phyloP scores from a whole-genome alignment of 2,797 vertebrate species.

The Peromyscus nudipes region DNA sequence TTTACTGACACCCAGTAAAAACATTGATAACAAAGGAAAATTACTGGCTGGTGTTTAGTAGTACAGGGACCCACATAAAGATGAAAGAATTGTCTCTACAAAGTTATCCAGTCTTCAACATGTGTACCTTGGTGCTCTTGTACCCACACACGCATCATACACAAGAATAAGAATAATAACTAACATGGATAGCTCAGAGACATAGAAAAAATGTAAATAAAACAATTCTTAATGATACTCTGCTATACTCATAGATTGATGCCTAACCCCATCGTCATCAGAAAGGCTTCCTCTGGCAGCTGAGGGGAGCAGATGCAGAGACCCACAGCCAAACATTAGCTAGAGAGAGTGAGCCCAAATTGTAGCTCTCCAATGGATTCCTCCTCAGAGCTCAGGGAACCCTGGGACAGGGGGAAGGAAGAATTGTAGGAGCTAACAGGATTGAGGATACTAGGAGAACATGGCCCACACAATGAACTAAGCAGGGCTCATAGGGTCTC shows the following conservation, averaged over 20 bases:
- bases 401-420: neutral
- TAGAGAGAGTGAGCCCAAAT: neutral
- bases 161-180: neutral
- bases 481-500: neutral
- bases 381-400: neutral
- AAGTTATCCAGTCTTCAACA: neutral
- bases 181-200: neutral
- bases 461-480: neutral
- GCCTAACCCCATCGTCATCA: neutral
- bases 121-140: neutral
- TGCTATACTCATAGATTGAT: neutral
- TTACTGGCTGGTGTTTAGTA: neutral
- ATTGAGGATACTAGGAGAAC: neutral
- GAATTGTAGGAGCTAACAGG: neutral
- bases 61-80: neutral
- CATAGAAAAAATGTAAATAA: neutral
- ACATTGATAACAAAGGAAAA: slow-evolving; percentile 9
- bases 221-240: neutral
- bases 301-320: neutral
- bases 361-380: neutral
- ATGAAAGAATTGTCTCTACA: neutral
- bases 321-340: neutral
- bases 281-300: neutral
- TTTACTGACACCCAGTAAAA: neutral
- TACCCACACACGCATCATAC: neutral